Percentiles rank a stretch among this genome's conserved stretches.
Evolutionary conservation across 1,140 invertebrate genomes (phyloP).

Genomic region (Tachypleus tridentatus): DNA sequence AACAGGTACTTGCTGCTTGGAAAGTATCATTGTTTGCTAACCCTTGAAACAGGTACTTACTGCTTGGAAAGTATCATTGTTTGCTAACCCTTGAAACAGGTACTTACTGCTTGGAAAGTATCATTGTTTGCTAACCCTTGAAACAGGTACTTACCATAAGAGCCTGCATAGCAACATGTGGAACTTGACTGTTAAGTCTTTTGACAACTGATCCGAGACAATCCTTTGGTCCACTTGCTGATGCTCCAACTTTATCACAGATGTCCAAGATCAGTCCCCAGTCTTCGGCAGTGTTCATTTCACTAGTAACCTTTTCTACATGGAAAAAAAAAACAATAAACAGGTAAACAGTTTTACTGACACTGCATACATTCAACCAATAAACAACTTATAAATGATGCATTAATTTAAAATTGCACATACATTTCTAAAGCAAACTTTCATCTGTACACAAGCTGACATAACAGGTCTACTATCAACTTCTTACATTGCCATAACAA

Average conservation of each 20-base stretch:
- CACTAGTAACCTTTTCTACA: constrained; percentile 85
- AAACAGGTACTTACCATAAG: constrained; percentile 50
- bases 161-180: constrained; percentile 84
- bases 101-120: background rate
- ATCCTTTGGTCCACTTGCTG: constrained; percentile 59
- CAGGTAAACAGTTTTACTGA: too few species aligned
- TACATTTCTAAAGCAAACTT: too few species aligned
- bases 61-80: background rate
- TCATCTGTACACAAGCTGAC: too few species aligned
- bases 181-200: constrained; percentile 74
- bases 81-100: background rate
- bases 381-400: too few species aligned
- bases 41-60: too few species aligned
- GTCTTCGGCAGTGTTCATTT: constrained; percentile 81
- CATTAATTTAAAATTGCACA: too few species aligned
- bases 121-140: background rate
- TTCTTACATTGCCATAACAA: too few species aligned
- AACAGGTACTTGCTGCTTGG: too few species aligned
- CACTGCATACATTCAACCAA: too few species aligned
- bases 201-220: constrained; percentile 76
- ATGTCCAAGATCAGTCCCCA: constrained; percentile 90
- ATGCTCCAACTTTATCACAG: constrained; percentile 75
- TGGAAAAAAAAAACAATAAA: too few species aligned
- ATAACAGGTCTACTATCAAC: too few species aligned
- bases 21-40: too few species aligned